Evolutionary conservation across 2,888 invertebrate genomes (phyloP), one percentile per base, ranked within the genome.

Genomic region (Cremastinae sp.): DNA sequence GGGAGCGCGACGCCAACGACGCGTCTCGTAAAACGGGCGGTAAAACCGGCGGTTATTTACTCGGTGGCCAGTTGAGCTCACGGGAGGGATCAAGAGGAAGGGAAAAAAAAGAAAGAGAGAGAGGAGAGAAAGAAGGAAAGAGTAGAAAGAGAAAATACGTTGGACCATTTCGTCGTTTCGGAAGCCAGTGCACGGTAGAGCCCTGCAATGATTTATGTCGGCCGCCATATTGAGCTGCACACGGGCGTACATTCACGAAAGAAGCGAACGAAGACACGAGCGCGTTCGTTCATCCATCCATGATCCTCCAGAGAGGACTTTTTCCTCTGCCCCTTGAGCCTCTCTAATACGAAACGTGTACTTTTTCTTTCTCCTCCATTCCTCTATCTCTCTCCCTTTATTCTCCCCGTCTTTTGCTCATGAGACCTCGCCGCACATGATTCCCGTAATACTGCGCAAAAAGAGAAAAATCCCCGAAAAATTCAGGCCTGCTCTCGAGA

Each of bases 21-120:
- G 64, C 71, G 75, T 78, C 77, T 75, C 78, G 56, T 72, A 56
- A 72, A 73, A 64, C 83, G 83, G 81, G 81, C 84, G 81, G 82
- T 84, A 83, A 83, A 81, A 81, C 82, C 69, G 59, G 53, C 53
- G 73, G 72, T 73, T 76, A 76, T 76, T 76, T 76, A 73, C 76
- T 69, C 56, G 76, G 51, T 65, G 59, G 72, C 51, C 28, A 16
- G 35, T 2, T 47, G 14, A 53, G 62, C 35, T 58, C 10, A 39
- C 45, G 73, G 45, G 65, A 62, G 74, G 64, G 61, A 58, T 16
- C 51, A 18, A 18, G 22, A 37, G 62, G 65, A 55, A 66, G 66
- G 61, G 37, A 41, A 55, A 79, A 68, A 56, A 55, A 64, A 64
- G 77, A 75, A 77, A 47, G 72, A 76, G 70, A 65, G 43, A 69